Evolutionary conservation across 2,113 vertebrate species (phyloP).

Genomic region (Sylvilagus bachmani): DNA sequence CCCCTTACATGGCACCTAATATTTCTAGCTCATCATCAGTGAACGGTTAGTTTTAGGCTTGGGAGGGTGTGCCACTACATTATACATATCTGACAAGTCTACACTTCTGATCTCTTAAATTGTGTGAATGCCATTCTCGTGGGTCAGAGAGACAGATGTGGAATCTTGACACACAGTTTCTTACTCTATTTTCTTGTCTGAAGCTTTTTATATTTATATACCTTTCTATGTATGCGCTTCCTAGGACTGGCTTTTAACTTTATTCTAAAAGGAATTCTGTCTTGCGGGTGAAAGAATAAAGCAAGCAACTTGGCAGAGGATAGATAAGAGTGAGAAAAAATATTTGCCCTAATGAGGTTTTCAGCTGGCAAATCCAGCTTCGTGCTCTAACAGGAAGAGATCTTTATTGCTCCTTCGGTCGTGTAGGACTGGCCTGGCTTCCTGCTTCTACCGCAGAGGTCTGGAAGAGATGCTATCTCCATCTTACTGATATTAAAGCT

Average conservation of each 20-base stretch:
- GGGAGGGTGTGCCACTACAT: neutral
- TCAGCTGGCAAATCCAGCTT: slow-evolving; percentile 64
- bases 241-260: neutral
- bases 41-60: neutral
- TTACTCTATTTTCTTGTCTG: slow-evolving; percentile 37
- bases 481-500: neutral
- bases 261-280: slow-evolving; percentile 23
- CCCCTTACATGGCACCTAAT: neutral
- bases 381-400: neutral
- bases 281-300: slow-evolving; percentile 33
- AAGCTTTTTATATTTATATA: slow-evolving; percentile 40
- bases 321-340: slow-evolving; percentile 51
- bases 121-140: neutral
- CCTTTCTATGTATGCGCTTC: slow-evolving; percentile 29
- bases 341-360: slow-evolving; percentile 66
- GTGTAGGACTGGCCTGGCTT: neutral
- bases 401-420: slow-evolving; percentile 31
- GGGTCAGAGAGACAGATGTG: slow-evolving; percentile 18
- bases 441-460: neutral
- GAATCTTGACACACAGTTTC: neutral
- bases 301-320: slow-evolving; percentile 50
- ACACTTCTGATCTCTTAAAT: neutral
- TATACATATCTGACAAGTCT: neutral
- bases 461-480: slow-evolving; percentile 29
- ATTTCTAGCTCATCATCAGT: neutral